Conservation (phyloP, 2,888 invertebrate species). For the Neria commutata region DNA sequence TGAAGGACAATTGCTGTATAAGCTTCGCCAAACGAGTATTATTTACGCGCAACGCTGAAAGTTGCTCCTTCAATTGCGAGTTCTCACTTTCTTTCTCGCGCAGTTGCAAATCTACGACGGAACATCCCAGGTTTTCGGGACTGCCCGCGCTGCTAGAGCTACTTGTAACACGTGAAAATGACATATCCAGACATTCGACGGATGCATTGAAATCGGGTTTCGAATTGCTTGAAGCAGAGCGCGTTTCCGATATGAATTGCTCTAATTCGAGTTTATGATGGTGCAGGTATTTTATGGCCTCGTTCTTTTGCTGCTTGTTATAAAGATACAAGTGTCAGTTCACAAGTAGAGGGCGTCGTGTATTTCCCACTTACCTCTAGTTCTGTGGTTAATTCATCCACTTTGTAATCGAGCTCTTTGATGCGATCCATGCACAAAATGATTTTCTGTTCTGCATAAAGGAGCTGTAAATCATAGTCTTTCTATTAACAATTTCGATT, state of each 20-base stretch:
- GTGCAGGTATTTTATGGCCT: slow-evolving; percentile 39
- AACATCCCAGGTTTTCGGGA: slow-evolving; percentile 56
- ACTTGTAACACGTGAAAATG: slow-evolving; percentile 39
- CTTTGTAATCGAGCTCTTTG: slow-evolving; percentile 40
- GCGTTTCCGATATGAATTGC: slow-evolving; percentile 49
- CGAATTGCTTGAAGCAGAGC: slow-evolving; percentile 39
- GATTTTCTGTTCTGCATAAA: slow-evolving; percentile 40
- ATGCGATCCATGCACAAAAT: slow-evolving; percentile 40
- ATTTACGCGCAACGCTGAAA: slow-evolving; percentile 34
- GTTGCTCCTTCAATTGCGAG: slow-evolving; percentile 34
- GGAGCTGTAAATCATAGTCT: slow-evolving; percentile 34
- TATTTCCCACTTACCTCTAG: slow-evolving; percentile 44
- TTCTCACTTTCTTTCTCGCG: slow-evolving; percentile 59
- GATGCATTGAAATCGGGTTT: slow-evolving; percentile 49
- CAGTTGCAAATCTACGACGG: slow-evolving; percentile 58
- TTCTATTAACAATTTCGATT: no score
- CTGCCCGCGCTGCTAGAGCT: slow-evolving; percentile 40
- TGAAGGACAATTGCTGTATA: slow-evolving; percentile 31
- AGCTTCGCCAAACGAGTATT: slow-evolving; percentile 38
- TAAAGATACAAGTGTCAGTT: neutral
- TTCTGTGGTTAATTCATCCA: slow-evolving; percentile 35
- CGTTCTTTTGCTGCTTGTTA: slow-evolving; percentile 36
- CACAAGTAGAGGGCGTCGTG: no score
- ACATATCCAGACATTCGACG: slow-evolving; percentile 47
- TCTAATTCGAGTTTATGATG: slow-evolving; percentile 51